A percentile compares a stretch with the other conserved stretches of the same genome.
Conservation (phyloP, 2,888 invertebrate genomes). For the Dynastes maya region DNA sequence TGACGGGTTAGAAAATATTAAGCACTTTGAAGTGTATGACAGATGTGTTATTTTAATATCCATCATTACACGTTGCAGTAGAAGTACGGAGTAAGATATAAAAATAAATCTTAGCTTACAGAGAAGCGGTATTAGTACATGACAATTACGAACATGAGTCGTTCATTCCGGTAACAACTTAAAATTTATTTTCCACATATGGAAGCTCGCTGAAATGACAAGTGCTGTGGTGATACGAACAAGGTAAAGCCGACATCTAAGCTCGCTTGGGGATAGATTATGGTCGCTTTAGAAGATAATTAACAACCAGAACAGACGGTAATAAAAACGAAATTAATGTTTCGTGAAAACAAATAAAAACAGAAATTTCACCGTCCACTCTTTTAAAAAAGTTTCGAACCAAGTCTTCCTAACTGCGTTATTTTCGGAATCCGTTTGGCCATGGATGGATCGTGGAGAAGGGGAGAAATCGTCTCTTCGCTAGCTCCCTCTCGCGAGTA, state of each 20-base stretch:
- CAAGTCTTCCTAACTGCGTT: background rate
- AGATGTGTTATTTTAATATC: background rate
- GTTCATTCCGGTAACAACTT: conserved; percentile 14
- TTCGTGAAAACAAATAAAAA: conserved; percentile 30
- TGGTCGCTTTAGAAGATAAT: conserved; percentile 33
- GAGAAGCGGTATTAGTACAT: too few relatives aligned
- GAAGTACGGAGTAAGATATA: background rate
- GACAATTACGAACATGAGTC: background rate
- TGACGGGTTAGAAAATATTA: background rate
- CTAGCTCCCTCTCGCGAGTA: conserved; percentile 16
- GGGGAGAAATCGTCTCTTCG: background rate
- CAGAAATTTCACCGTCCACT: conserved; percentile 25
- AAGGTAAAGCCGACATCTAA: conserved; percentile 21
- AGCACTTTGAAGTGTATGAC: conserved; percentile 1
- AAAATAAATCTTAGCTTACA: background rate
- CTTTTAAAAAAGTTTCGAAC: conserved; percentile 12
- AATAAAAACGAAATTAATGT: conserved; percentile 39
- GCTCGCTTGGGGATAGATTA: conserved; percentile 10
- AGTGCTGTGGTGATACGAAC: conserved; percentile 19
- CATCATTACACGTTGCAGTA: background rate
- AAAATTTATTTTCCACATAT: conserved; percentile 30
- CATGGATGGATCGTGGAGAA: background rate
- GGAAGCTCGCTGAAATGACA: conserved; percentile 14
- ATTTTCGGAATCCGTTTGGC: conserved; percentile 19
- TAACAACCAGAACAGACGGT: conserved; percentile 30